Evolutionary conservation across 2,113 vertebrate species (phyloP), one percentile per base, ranked within the genome.

Genomic region (Gallinago jamesoni): DNA sequence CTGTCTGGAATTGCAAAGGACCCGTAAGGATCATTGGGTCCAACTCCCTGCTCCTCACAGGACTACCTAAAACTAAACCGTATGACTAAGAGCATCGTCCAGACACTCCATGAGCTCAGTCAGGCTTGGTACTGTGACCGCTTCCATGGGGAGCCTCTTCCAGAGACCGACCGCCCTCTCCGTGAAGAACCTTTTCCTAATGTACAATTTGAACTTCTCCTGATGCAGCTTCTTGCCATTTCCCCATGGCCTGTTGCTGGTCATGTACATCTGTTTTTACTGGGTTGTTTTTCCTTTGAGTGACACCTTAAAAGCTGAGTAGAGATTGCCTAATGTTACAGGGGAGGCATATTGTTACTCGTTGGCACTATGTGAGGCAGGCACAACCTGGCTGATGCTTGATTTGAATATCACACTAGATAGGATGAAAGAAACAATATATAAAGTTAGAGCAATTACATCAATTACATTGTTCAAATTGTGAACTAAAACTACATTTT

Each of bases 211-310:
- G 39, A 77, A 53, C 33, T 84, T 83, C 14, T 33, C 14, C 20
- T 43, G 14, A 37, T 0, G 4, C n/a, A 63, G 9, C 28, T 57
- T 81, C 21, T 3, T 70, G 3, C 24, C 6, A 10, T 90, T 69
- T 76, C 15, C 21, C 69, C 2, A 0, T 53, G 37, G 47, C 28
- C 24, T 76, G 0, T 76, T 1, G 0, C 37, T 64, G 62, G 28
- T 75, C 50, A 33, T 33, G 16, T 60, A 10, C 21, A 24, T 41
- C 14, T 30, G 0, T 68, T 60, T 73, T 17, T 74, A 57, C 45
- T 69, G 30, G 20, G 10, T 87, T 83, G 24, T 64, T 82, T 90
- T 59, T 78, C 0, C 14, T 85, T 73, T 55, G 24, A 15, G 9
- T 45, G 28, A 22, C 60, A 60, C 68, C 13, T 73, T 55, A 68